Percentiles rank a stretch among this genome's conserved stretches.
phyloP scores from a whole-genome alignment of 2,888 invertebrate genomes.

The Endomychus coccineus region DNA sequence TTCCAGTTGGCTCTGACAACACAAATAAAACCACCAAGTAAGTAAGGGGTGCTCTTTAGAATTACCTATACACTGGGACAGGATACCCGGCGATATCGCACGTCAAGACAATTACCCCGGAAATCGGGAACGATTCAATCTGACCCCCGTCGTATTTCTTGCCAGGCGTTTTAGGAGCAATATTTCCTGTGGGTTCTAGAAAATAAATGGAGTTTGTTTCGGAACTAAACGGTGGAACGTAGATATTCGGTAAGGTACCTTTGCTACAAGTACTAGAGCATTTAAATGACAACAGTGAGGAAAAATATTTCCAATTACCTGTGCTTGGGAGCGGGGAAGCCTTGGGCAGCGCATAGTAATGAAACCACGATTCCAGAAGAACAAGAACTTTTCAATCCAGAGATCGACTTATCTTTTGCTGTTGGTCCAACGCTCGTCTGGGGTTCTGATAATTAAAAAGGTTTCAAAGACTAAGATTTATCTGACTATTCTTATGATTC shows the following conservation, averaged over 20 bases:
- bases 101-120: conserved; percentile 52
- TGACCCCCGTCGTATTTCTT: conserved; percentile 51
- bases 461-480: conserved; percentile 4
- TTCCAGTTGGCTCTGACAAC: conserved; percentile 57
- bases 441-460: conserved; percentile 39
- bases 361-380: conserved; percentile 34
- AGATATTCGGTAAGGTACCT: conserved; percentile 9
- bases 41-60: conserved; percentile 42
- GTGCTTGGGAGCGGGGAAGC: conserved; percentile 51
- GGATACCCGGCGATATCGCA: conserved; percentile 66
- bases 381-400: conserved; percentile 40
- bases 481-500: too few species aligned
- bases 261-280: conserved; percentile 8
- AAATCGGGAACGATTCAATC: conserved; percentile 48
- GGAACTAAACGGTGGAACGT: not conserved
- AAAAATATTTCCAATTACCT: conserved; percentile 21
- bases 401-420: conserved; percentile 44
- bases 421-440: conserved; percentile 43
- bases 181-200: conserved; percentile 54
- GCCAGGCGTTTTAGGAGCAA: conserved; percentile 53
- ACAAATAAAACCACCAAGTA: conserved; percentile 59
- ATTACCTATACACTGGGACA: conserved; percentile 62
- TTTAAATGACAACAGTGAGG: not conserved
- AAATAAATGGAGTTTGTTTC: too few species aligned
- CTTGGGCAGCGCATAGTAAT: conserved; percentile 46